Evolutionary conservation across 2,888 invertebrate species (phyloP).

Genomic region (Pachliopta kotzebuea): DNA sequence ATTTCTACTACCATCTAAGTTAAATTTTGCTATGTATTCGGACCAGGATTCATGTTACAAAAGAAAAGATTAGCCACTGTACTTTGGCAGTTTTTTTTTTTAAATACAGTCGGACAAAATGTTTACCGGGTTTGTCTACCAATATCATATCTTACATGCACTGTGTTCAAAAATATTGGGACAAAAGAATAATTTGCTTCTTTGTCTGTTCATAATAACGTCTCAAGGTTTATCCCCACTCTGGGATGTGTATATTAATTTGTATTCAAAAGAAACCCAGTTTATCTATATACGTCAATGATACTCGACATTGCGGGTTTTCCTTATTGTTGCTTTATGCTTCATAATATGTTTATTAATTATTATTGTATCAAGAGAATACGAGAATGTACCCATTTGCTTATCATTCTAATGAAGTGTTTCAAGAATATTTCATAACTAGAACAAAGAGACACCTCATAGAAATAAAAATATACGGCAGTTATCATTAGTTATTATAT

Average conservation of each 20-base stretch:
- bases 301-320: conserved; percentile 20
- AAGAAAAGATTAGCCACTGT: no score
- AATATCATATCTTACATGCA: no score
- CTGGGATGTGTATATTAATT: conserved; percentile 11
- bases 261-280: conserved; percentile 23
- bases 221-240: conserved; percentile 9
- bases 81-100: no score
- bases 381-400: background rate
- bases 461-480: no score
- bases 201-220: conserved; percentile 4
- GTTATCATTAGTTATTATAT: no score
- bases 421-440: background rate
- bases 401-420: background rate
- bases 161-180: background rate
- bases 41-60: no score
- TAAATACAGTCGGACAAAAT: no score
- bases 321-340: conserved; percentile 24
- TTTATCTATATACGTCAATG: conserved; percentile 21
- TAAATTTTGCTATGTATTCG: no score
- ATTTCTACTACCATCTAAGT: no score
- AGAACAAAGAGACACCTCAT: no score
- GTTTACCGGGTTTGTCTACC: no score
- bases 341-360: conserved; percentile 8
- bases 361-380: background rate
- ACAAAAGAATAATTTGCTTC: background rate